Conservation (phyloP, 2,113 vertebrate species). For the Nyctibius bracteatus region DNA sequence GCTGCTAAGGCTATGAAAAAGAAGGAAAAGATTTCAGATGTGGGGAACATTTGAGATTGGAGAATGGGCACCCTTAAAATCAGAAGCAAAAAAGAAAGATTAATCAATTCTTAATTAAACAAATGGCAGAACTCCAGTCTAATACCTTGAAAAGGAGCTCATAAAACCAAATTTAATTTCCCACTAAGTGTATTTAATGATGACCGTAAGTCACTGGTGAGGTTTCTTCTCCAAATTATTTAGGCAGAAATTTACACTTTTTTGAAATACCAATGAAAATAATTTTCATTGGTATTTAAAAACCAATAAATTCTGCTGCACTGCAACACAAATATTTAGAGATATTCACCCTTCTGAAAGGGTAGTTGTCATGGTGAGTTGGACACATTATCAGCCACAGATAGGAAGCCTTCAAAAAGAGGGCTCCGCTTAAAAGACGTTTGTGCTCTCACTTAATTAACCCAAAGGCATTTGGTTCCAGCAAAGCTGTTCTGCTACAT, state of each 20-base stretch:
- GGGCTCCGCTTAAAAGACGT: background rate
- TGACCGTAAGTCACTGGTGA: background rate
- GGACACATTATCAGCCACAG: background rate
- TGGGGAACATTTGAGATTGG: background rate
- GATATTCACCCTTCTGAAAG: background rate
- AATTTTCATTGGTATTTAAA: background rate
- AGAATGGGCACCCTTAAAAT: background rate
- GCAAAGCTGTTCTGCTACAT: background rate
- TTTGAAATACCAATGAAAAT: background rate
- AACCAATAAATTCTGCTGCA: background rate
- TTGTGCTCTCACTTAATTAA: conserved; percentile 30
- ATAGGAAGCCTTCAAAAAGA: background rate
- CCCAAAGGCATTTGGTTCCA: background rate
- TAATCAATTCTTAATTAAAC: background rate
- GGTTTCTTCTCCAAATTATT: background rate
- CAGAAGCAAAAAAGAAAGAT: background rate
- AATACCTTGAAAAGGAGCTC: background rate
- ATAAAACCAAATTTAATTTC: background rate
- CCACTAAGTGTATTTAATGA: background rate
- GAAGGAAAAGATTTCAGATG: background rate
- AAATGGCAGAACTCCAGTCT: background rate
- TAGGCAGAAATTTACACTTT: background rate
- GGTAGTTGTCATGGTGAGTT: background rate
- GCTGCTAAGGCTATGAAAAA: background rate
- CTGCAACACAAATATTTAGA: background rate